Evolutionary conservation across 2,797 vertebrate species (phyloP), one percentile per base, ranked within the genome.

Genomic region (Myotis daubentonii): DNA sequence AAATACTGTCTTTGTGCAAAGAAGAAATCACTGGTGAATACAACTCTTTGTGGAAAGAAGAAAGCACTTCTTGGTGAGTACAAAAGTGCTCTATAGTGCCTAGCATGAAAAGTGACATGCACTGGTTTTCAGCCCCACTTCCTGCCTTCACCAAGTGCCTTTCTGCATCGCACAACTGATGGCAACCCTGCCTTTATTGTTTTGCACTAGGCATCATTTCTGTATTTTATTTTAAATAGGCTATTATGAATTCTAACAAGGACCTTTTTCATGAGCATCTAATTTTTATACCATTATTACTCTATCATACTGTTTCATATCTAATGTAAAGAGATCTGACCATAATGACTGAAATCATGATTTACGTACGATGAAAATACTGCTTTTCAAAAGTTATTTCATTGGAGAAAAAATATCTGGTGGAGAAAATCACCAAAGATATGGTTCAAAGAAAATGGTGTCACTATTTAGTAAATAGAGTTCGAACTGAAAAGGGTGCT

Each of bases 111-210:
- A 62, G 23, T 53, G 15, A 68, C 22, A 51, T 3, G 3, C 13
- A 5, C 0, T n/a, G 23, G 4, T 74, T 9, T 53, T 12, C 7
- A 47, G 44, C 0, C 2, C 23, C 36, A 62, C 30, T 15, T 2
- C 7, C 20, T 36, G n/a, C 15, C 23, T 53, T 65, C 10, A 2
- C 16, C 6, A 6, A 49, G 6, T 30, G 4, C 1, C 6, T 72
- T 30, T 51, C 25, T 9, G 13, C 25, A 19, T 1, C 20, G 4
- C 9, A 23, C 9, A 55, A 3, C 20, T 6, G 22, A 17, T 11
- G 53, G 19, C 3, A 92, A 33, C 3, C 1, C 3, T 66, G 38
- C 12, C 10, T 74, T 82, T 49, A 33, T 6, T 4, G 0, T 60
- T 79, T 75, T 15, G 33, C 44, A 44, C 23, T 30, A 44, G 76